These are phyloP conservation scores for Pygoscelis adeliae DNA, from an alignment of 2,113 vertebrate genomes.

Conservation along the genomic window DNA sequence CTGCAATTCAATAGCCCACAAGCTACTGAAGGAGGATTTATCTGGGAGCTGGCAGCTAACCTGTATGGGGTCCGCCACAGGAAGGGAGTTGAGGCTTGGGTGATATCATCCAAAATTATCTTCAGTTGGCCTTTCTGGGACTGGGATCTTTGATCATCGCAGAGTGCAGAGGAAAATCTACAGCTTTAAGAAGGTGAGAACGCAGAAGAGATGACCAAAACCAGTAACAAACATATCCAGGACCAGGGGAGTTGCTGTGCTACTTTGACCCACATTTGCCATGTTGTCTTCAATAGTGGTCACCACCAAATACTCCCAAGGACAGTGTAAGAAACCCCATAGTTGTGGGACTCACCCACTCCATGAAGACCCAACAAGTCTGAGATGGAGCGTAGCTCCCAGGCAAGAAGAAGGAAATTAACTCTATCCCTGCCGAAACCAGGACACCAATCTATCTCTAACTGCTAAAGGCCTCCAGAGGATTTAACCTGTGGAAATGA, in stretches of 20 bases:
- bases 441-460: not conserved
- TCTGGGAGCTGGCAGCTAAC: not conserved
- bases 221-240: not conserved
- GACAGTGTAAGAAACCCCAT: not conserved
- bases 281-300: not conserved
- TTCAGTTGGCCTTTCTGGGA: not conserved
- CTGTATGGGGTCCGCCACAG: not conserved
- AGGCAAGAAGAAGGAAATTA: not conserved
- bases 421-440: too few relatives aligned
- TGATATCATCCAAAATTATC: not conserved
- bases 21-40: not conserved
- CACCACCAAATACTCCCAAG: not conserved
- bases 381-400: not conserved
- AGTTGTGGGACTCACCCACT: not conserved
- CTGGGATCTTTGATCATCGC: not conserved
- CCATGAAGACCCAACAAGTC: not conserved
- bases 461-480: not conserved
- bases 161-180: not conserved
- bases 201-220: not conserved
- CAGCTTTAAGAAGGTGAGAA: not conserved
- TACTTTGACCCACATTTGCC: not conserved
- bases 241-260: not conserved
- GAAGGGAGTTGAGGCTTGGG: not conserved
- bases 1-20: not conserved
- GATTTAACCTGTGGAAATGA: not conserved